Base-by-base conservation (phyloP, 35 echinoderm and acorn worm genomes). In the Apostichopus californicus region DNA sequence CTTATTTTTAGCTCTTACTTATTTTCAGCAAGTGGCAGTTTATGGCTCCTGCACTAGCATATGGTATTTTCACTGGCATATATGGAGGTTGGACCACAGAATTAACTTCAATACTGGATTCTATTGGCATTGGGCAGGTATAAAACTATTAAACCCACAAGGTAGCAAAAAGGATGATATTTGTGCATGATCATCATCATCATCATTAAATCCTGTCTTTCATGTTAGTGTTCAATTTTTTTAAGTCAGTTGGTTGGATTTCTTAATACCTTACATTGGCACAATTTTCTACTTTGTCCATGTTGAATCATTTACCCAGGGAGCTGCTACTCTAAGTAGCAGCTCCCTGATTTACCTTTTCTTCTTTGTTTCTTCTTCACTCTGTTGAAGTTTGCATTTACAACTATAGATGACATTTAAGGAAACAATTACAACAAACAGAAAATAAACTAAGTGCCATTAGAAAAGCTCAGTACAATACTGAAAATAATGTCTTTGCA, bases 41-140 rank as follows among this genome's bases (percentile, higher is more conserved):
- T 90, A 78, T 89, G 87, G 73, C 92, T n/a, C 94, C 94, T n/a
- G 94, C 91, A 18, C 57, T 95, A 23, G 94, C 94, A n/a, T 95
- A 93, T 93, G 92, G 81, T 61, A 72, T 86, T 12, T 90, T 22
- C 14, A 90, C 63, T 34, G 94, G 94, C 55, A 78, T 83, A 10
- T 95, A 90, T 70, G 77, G 63, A 81, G 94, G 91, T 12, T 95
- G 91, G 91, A 84, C 91, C 58, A 90, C 94, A 89, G 86, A 95
- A 72, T 63, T 95, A 54, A 92, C 86, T 25, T 52, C 72, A 21
- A 93, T 95, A 18, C 92, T 93, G 52, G 23, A 72, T 23, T 23
- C 55, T 58, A 55, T 85, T 58, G 81, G 57, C 21, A 52, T 23
- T 5, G 15, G 6, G 5, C 54, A 81, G 25, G 78, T 55, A 46